A percentile compares a stretch with the other conserved stretches of the same genome.
These are phyloP conservation scores for Eristalis intricaria DNA, from an alignment of 2,888 invertebrate species.

Conservation along the genomic window DNA sequence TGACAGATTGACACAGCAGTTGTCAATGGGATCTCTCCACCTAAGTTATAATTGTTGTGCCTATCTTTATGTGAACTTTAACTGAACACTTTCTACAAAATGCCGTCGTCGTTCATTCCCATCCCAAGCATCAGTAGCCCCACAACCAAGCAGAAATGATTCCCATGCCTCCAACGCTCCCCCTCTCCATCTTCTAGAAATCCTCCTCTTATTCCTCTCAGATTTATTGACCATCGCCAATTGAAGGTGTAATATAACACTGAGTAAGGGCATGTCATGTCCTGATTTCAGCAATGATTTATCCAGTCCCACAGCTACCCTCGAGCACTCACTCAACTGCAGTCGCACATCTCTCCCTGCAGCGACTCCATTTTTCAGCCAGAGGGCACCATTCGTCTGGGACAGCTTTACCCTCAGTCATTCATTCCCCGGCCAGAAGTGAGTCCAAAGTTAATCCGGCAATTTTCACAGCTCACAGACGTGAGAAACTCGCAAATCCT, in stretches of 20 bases:
- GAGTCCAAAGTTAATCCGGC: slow-evolving; percentile 58
- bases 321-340: neutral
- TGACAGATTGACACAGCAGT: too few species aligned
- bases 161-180: too few species aligned
- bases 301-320: neutral
- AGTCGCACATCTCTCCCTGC: neutral
- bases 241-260: too few species aligned
- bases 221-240: neutral
- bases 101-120: neutral
- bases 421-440: neutral
- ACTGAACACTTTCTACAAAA: too few species aligned
- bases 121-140: neutral
- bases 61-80: too few species aligned
- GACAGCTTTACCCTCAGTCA: neutral
- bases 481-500: slow-evolving; percentile 71
- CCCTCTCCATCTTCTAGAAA: too few species aligned
- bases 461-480: slow-evolving; percentile 69
- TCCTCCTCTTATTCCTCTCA: neutral
- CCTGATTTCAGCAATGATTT: neutral
- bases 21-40: too few species aligned
- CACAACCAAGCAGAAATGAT: too few species aligned
- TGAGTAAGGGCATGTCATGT: neutral
- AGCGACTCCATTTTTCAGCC: neutral
- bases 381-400: neutral
- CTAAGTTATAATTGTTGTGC: too few species aligned